Evolutionary conservation across 2,113 vertebrate species (phyloP), one percentile per base, ranked within the genome.

Genomic region (Pionites leucogaster): DNA sequence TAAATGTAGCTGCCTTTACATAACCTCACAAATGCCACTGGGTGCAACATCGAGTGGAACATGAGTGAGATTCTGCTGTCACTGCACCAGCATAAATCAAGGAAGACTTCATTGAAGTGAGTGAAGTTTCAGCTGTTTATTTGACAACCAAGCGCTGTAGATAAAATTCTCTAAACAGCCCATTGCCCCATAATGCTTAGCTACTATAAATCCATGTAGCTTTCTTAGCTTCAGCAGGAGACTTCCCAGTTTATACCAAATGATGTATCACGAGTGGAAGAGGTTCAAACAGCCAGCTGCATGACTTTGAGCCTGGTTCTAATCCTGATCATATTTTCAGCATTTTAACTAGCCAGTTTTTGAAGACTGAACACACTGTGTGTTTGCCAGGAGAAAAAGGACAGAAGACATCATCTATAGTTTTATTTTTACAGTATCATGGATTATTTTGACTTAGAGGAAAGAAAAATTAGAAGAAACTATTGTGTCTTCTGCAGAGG

Each of bases 81-180:
- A 53, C 41, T 81, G 63, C 71, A 57, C 18, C 80, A 76, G 7
- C 41, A 71, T 92, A 95, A 95, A 88, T 91, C 91, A 82, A 76
- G 62, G 33, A 85, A 72, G 78, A 64, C 44, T 87, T 87, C 20
- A 71, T 86, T 91, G 79, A 68, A 88, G 60, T 25, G 53, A 47
- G 53, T 28, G 67, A 86, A 76, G 42, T 92, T 91, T 92, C 80
- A 89, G 27, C 72, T 92, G 69, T 78, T 91, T 78, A 89, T 94
- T 76, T 94, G 91, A 85, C 81, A 89, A 49, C 24, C 1, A 24
- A 69, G 31, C 1, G 2, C 77, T 75, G 35, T 10, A 88, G 81
- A 82, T 71, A 92, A 93, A 90, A 86, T 68, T 71, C 47, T 52
- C 64, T 78, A 42, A 81, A 80, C 41, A 75, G n/a, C 19, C 62